These are phyloP conservation scores for Drosophila littoralis DNA, from an alignment of 1,140 invertebrate species.

Conservation along the genomic window DNA sequence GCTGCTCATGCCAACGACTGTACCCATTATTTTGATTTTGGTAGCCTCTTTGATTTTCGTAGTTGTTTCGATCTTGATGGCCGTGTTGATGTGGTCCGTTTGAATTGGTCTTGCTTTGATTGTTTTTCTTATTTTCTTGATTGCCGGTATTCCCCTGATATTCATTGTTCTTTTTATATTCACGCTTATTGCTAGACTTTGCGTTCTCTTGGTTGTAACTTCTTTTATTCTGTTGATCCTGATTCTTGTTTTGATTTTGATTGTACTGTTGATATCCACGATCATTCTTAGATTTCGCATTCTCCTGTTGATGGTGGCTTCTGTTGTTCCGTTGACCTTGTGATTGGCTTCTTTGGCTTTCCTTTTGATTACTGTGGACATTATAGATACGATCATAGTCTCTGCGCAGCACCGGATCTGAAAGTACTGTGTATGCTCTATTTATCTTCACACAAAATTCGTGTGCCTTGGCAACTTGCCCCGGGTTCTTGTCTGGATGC, in stretches of 20 bases:
- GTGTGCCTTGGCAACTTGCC: not conserved
- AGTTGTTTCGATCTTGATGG: not conserved
- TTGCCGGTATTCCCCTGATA: not conserved
- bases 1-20: not conserved
- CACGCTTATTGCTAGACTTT: not conserved
- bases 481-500: constrained; percentile 44
- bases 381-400: not conserved
- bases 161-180: not conserved
- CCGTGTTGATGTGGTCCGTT: too few relatives aligned
- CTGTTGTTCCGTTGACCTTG: not conserved
- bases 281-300: too few relatives aligned
- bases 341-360: not conserved
- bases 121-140: not conserved
- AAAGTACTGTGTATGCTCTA: not conserved
- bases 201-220: too few relatives aligned
- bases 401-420: not conserved
- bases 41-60: not conserved
- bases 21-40: not conserved
- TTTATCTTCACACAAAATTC: not conserved
- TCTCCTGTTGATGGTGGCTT: not conserved
- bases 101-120: too few relatives aligned
- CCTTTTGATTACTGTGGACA: not conserved
- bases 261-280: too few relatives aligned
- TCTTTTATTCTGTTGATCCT: too few relatives aligned
- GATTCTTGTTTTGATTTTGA: too few relatives aligned